Evolutionary conservation across 2,888 invertebrate species (phyloP), one percentile per base, ranked within the genome.

Genomic region (Deilephila porcellus): DNA sequence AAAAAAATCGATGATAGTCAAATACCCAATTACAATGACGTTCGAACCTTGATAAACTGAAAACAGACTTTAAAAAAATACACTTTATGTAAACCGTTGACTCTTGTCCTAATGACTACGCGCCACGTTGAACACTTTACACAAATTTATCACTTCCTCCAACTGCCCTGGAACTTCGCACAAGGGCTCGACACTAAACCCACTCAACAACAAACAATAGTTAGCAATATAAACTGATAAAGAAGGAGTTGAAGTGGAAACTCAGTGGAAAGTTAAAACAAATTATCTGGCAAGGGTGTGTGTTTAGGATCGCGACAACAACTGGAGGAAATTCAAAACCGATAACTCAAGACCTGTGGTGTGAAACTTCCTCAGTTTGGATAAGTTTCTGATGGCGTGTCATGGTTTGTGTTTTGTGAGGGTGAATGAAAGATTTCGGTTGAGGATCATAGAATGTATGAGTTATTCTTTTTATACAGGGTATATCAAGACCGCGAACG

Each of bases 241-340:
- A 86, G 87, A 85, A 88, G 85, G 87, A 85, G 85, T 80, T 77
- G 79, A 79, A 82, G 81, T 80, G 79, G 79, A 82, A 86, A 87
- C 82, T 87, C 84, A 80, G 77, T 79, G 75, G 73, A 71, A 87
- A 88, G 81, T 89, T 86, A 80, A 83, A 83, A 86, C 87, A 90
- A 89, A 86, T 89, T 87, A 87, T 88, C 84, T 84, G 80, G 81
- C 84, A 81, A 81, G 78, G 84, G 84, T 85, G 88, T 89, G 86
- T 90, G 88, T 85, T 89, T 89, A 90, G 90, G 91, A 86, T 84
- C 25, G 67, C 25, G 45, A 52, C 63, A 60, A 60, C 60, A 63
- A 63, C 63, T 63, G 14, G 64, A 20, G 67, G 17, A 67, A 52
- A 67, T 67, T 67, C 67, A 67, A 67, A 67, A 67, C 67, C 29